Conservation (phyloP, 2,113 vertebrate species). For the Nipponia nippon region DNA sequence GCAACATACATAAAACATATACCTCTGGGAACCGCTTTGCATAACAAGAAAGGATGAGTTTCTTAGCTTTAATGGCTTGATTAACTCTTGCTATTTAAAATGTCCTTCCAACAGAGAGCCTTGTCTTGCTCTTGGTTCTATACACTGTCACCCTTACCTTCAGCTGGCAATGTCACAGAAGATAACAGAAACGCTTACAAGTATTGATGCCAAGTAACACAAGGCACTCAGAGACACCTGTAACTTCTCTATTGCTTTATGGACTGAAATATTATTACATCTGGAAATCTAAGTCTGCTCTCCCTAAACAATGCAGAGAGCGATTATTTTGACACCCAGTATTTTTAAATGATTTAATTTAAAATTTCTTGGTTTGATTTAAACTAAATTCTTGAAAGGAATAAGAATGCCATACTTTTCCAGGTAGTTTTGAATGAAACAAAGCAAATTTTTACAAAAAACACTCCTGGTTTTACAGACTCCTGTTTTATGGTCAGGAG, state of each 20-base stretch:
- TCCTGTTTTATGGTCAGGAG: neutral
- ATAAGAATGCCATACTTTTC: neutral
- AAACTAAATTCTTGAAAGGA: neutral
- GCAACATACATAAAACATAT: neutral
- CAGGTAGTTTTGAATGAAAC: neutral
- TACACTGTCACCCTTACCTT: neutral
- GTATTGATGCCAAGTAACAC: neutral
- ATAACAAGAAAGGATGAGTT: neutral
- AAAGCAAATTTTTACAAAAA: neutral
- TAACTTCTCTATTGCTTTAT: neutral
- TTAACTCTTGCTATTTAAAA: neutral
- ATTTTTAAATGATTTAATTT: neutral
- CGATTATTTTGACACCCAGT: neutral
- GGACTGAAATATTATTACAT: neutral
- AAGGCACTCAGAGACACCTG: neutral
- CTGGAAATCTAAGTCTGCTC: neutral
- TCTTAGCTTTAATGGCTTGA: neutral
- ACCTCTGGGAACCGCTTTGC: neutral
- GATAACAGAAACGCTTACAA: neutral
- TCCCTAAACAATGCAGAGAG: neutral
- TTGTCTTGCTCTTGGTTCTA: neutral
- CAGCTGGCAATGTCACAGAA: neutral
- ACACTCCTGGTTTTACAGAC: neutral
- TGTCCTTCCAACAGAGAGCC: neutral
- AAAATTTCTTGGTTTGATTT: neutral